Evolutionary conservation across 1,140 invertebrate species (phyloP).

Genomic region (Caenorhabditis latens): DNA sequence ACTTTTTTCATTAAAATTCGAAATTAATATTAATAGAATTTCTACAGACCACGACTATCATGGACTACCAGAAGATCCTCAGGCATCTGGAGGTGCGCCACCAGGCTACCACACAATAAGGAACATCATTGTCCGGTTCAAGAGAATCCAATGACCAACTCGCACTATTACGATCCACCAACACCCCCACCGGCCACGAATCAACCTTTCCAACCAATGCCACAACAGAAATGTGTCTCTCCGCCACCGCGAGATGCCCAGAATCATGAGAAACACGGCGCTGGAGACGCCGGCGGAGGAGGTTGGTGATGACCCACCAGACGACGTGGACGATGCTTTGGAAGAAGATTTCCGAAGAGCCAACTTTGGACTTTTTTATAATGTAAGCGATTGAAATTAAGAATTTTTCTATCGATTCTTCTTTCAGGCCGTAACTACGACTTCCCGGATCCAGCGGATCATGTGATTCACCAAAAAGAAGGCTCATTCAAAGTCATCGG

Average conservation of each 20-base stretch:
- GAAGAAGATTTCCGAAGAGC: background rate
- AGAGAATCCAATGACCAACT: background rate
- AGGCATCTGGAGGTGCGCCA: background rate
- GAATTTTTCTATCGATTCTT: background rate
- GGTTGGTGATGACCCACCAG: background rate
- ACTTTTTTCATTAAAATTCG: no score
- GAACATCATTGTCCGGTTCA: background rate
- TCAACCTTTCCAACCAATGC: background rate
- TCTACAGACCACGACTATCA: no score
- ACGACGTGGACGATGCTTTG: background rate
- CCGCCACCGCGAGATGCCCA: background rate
- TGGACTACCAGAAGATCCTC: background rate
- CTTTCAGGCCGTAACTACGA: constrained; percentile 45
- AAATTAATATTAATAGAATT: no score
- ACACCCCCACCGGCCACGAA: no score
- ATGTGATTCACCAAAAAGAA: background rate
- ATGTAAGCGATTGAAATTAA: background rate
- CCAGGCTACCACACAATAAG: background rate
- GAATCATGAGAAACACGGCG: background rate
- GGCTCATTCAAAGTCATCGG: background rate
- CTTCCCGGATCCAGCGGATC: background rate
- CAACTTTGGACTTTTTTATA: background rate
- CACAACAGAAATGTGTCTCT: no score
- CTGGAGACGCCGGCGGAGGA: background rate
- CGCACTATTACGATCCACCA: background rate